Evolutionary conservation across 2,113 vertebrate genomes (phyloP).

Genomic region (Phyllostomus discolor): DNA sequence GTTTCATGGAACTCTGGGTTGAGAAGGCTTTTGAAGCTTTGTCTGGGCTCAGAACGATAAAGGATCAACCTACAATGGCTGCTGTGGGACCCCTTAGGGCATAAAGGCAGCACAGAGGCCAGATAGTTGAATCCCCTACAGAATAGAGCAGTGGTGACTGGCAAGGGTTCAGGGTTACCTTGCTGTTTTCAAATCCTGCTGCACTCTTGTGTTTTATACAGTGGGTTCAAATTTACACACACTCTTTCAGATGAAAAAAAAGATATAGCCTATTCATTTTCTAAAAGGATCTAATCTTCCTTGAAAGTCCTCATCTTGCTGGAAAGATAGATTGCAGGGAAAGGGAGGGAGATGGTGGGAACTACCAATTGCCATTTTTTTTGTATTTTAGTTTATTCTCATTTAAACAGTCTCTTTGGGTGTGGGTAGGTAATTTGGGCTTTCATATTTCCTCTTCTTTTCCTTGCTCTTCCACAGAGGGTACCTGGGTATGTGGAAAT

Average conservation of each 20-base stretch:
- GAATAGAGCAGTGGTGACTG: neutral
- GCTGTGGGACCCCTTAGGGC: fast-evolving
- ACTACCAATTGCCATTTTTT: neutral
- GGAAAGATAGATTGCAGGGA: neutral
- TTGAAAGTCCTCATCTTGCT: neutral
- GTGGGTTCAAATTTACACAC: neutral
- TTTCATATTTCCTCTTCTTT: neutral
- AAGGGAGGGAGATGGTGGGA: neutral
- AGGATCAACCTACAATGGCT: neutral
- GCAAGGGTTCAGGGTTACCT: neutral
- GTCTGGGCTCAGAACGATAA: neutral
- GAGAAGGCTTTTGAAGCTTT: neutral
- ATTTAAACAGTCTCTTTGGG: neutral
- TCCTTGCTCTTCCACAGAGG: neutral
- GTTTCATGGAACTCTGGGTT: neutral
- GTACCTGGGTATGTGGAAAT: neutral
- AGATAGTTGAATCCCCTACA: neutral
- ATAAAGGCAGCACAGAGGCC: neutral
- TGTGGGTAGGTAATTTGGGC: neutral
- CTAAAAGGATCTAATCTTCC: neutral
- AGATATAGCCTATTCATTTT: neutral
- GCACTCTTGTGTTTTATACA: neutral
- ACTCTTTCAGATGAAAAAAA: neutral
- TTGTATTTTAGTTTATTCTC: neutral
- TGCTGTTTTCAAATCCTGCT: neutral